phyloP scores from a whole-genome alignment of 1,140 invertebrate genomes.

The Calliopsis andreniformis region DNA sequence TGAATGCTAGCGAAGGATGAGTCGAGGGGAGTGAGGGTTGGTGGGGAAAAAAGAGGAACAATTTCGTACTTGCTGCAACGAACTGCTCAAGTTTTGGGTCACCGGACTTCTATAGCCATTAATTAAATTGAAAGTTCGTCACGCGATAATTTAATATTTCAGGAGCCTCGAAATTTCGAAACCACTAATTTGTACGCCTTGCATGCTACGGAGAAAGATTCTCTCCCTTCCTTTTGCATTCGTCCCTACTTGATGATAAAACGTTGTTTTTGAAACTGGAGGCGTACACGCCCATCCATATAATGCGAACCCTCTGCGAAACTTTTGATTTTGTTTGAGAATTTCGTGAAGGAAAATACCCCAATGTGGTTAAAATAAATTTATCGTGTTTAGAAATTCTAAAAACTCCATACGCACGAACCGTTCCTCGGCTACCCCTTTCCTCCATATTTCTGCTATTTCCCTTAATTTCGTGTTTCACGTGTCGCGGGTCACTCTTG shows the following conservation, averaged over 20 bases:
- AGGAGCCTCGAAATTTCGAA: constrained; percentile 5
- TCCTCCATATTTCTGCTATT: no score
- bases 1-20: not conserved
- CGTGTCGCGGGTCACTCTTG: not conserved
- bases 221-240: no score
- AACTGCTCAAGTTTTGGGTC: constrained; percentile 32
- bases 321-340: no score
- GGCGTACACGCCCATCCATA: no score
- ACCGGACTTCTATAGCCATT: constrained; percentile 36
- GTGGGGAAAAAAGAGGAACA: not conserved
- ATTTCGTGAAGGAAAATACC: no score
- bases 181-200: constrained; percentile 42
- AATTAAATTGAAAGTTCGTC: constrained; percentile 43
- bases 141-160: constrained; percentile 41
- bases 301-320: no score
- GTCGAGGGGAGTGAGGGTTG: not conserved
- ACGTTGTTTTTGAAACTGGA: no score
- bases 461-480: constrained; percentile 12
- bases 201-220: not conserved
- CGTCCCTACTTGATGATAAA: no score
- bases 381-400: no score
- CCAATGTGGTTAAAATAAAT: no score
- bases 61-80: not conserved
- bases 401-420: not conserved
- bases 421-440: not conserved